phyloP scores from a whole-genome alignment of 2,113 vertebrate species.

The Caranx ignobilis region DNA sequence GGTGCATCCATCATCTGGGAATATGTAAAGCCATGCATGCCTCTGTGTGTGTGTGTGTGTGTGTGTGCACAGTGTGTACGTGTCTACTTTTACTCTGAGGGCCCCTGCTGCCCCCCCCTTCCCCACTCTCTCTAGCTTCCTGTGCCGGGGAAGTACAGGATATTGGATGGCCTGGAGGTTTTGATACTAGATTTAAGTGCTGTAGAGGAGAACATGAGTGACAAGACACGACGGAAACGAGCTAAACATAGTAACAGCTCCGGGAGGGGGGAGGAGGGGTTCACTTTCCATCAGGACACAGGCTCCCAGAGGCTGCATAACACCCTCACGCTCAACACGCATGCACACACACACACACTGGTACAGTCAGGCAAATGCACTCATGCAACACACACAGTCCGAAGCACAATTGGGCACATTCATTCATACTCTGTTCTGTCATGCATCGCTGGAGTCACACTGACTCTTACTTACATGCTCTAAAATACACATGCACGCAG shows the following conservation, averaged over 20 bases:
- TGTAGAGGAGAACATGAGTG: conserved; percentile 73
- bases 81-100: conserved; percentile 20
- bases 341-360: conserved; percentile 11
- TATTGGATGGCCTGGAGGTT: conserved; percentile 79
- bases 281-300: conserved; percentile 68
- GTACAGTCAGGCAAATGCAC: conserved; percentile 3
- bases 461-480: background rate
- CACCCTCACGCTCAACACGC: conserved; percentile 24
- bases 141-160: conserved; percentile 68
- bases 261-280: background rate
- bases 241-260: conserved; percentile 81
- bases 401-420: conserved; percentile 10
- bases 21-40: conserved; percentile 1
- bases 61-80: background rate
- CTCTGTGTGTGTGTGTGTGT: conserved; percentile 36
- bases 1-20: conserved; percentile 12
- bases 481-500: background rate
- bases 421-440: conserved; percentile 12
- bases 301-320: conserved; percentile 69
- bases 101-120: background rate
- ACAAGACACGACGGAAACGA: conserved; percentile 73
- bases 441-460: background rate
- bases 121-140: conserved; percentile 59
- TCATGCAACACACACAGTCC: background rate
- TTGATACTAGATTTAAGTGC: conserved; percentile 78